These are phyloP conservation scores for Struthio camelus DNA, from an alignment of 2,113 vertebrate species.

Conservation along the genomic window DNA sequence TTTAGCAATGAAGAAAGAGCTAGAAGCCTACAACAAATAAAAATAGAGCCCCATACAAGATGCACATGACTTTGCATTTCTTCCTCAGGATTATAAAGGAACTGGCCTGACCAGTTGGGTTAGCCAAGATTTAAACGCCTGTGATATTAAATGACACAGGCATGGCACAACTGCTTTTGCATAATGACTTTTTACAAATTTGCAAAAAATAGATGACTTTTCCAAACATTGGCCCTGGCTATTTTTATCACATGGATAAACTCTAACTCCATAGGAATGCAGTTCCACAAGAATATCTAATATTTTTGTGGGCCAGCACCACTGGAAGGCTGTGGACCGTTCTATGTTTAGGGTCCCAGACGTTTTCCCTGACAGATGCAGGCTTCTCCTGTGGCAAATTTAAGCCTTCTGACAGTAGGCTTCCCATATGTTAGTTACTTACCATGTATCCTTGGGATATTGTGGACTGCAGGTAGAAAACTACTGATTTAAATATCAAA, in stretches of 20 bases:
- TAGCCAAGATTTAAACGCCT: background rate
- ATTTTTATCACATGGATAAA: background rate
- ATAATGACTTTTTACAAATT: background rate
- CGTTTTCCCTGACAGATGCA: background rate
- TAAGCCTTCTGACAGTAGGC: background rate
- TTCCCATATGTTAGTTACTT: slow-evolving; percentile 14
- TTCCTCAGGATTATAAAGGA: background rate
- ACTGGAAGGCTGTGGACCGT: background rate
- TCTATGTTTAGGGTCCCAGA: background rate
- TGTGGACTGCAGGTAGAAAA: background rate
- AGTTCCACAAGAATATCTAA: background rate
- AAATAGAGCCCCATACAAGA: background rate
- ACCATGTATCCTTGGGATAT: background rate
- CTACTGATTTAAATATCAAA: background rate
- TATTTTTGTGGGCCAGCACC: background rate
- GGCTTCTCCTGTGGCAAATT: background rate
- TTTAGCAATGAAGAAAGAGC: slow-evolving; percentile 1
- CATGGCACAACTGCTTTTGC: background rate
- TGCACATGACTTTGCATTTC: background rate
- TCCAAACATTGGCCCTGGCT: background rate
- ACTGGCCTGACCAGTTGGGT: background rate
- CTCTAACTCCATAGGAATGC: background rate
- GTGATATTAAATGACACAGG: background rate
- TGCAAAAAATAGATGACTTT: background rate
- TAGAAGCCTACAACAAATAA: background rate